Base-by-base conservation (phyloP, 2,113 vertebrate genomes). In the Callorhinus ursinus region DNA sequence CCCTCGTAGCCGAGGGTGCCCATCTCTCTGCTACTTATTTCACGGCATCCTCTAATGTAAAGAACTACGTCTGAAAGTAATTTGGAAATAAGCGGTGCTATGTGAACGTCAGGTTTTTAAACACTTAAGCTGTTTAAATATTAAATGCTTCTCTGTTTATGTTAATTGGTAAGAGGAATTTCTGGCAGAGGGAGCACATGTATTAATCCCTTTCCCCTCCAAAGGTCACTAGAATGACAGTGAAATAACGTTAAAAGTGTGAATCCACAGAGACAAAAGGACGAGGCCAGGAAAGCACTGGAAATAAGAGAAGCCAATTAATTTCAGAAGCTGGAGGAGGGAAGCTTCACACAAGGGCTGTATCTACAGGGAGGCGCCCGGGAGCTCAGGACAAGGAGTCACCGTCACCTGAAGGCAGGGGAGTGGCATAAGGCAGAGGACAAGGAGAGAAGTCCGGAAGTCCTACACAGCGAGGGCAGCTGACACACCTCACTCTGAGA, bases 401-500 rank as follows among this genome's bases (percentile, higher is more conserved):
- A 13, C 7, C 19, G 28, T 36, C 49, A n/a, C n/a, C 67, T 13
- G 33, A 72, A 55, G 36, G 26, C 57, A 51, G 57, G 57, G 42
- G 6, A 18, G n/a, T 3, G 13, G 55, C 61, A 31, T 4, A 10
- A 88, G 51, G 51, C 33, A 18, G 28, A 33, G 53, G 59, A 16
- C 26, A 67, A 18, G 42, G n/a, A 46, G 53, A n/a, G 55, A 67
- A 61, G n/a, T n/a, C 61, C 0, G 4, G 15, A 42, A 7, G 16
- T 42, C 33, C 33, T 3, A 7, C 22, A 21, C 0, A 67, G 77
- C 36, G 22, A 13, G 1, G 0, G 21, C 22, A 7, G 51, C 18
- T 46, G 84, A 57, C 39, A 5, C 22, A 5, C 19, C 55, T 39
- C 8, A 4, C 65, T 15, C 69, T 12, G 18, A 28, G 31, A 33